A percentile compares a stretch with the other conserved stretches of the same genome.
These are phyloP conservation scores for Pandemis cinnamomeana DNA, from an alignment of 2,888 invertebrate genomes.

Conservation along the genomic window DNA sequence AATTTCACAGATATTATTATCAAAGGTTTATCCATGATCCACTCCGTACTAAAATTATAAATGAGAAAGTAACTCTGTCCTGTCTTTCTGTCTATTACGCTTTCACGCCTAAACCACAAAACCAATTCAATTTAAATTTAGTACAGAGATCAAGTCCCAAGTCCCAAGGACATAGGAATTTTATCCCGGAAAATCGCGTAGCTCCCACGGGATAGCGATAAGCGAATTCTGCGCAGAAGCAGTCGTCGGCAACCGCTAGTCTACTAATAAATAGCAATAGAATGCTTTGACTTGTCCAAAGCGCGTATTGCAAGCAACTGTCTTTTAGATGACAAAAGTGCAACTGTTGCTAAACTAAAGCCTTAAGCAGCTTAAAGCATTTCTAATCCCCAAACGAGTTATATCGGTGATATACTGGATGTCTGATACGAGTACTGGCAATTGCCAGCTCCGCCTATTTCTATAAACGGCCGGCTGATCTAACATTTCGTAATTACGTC, in stretches of 20 bases:
- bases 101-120: too few species aligned
- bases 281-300: not conserved
- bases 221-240: too few species aligned
- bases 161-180: too few species aligned
- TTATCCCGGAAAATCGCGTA: too few species aligned
- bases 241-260: too few species aligned
- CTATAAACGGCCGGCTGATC: slow-evolving; percentile 18
- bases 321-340: slow-evolving; percentile 12
- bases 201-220: too few species aligned
- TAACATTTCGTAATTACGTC: slow-evolving; percentile 39
- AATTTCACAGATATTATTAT: not conserved
- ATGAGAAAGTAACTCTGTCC: too few species aligned
- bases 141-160: too few species aligned
- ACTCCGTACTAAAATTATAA: too few species aligned
- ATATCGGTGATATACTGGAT: slow-evolving; percentile 35
- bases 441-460: slow-evolving; percentile 13
- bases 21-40: too few species aligned
- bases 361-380: slow-evolving; percentile 32
- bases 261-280: not conserved
- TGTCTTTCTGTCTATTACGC: too few species aligned
- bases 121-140: too few species aligned
- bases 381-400: slow-evolving; percentile 33
- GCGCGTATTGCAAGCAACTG: not conserved
- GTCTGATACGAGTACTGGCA: slow-evolving; percentile 31
- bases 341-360: slow-evolving; percentile 22